phyloP scores from a whole-genome alignment of 2,888 invertebrate genomes.

The Theristus sp. region DNA sequence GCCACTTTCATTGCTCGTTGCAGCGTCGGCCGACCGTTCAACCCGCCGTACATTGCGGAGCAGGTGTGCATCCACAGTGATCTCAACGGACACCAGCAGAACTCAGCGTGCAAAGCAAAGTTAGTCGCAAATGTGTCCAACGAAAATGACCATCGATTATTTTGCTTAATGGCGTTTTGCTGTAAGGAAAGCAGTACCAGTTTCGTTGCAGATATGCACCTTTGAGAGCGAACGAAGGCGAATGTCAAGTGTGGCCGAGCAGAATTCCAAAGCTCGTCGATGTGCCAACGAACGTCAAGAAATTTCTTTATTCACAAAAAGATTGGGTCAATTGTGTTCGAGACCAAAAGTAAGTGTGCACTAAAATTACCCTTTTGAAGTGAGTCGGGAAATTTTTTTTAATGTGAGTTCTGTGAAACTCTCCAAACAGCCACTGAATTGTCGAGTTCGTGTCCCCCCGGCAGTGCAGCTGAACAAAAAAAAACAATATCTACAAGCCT shows the following conservation, averaged over 20 bases:
- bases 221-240: neutral
- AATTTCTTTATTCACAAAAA: neutral
- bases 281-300: neutral
- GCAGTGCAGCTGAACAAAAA: too few species aligned
- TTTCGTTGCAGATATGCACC: neutral
- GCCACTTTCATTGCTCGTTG: too few species aligned
- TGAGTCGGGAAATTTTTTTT: too few species aligned
- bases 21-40: neutral
- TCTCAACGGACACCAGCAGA: neutral
- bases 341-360: neutral
- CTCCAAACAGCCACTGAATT: too few species aligned
- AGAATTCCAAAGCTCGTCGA: neutral
- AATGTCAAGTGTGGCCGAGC: constrained; percentile 1
- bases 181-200: too few species aligned
- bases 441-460: too few species aligned
- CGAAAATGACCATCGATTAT: too few species aligned
- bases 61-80: neutral
- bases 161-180: too few species aligned
- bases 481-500: too few species aligned
- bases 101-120: neutral
- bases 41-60: neutral
- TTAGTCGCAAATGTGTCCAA: too few species aligned
- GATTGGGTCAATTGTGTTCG: neutral
- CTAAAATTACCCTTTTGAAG: too few species aligned
- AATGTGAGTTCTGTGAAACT: too few species aligned